Base-by-base conservation (phyloP, 2,888 invertebrate genomes). In the Drosophila cognata region DNA sequence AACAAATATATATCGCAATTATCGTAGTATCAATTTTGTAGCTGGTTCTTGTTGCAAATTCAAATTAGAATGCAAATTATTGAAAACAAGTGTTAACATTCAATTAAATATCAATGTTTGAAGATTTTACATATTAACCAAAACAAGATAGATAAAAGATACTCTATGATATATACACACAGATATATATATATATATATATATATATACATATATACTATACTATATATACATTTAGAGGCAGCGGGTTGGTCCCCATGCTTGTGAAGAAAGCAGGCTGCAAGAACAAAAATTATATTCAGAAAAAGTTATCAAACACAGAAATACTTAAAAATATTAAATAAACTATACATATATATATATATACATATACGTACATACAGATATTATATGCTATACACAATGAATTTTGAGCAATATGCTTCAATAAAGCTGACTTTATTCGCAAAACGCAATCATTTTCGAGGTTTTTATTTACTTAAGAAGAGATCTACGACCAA, bases 401-500 rank as follows among this genome's bases (percentile, higher is more conserved):
- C 35, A 38, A n/a, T 36, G 7, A 51, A 28, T 43, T 53, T 46
- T 33, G 55, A 28, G 46, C 46, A 59, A 55, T 60, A 52, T 71
- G 61, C 59, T 71, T 74, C 29, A 83, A 83, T 83, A 83, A 83
- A 83, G 71, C 77, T 77, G 50, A 77, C 41, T 65, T 64, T 41
- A 60, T 38, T 53, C 46, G 56, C 46, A 57, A 73, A 46, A 18
- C n/a, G 5, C 50, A 21, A 25, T 16, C 16, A 5, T 16, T 36
- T 0, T 21, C 29, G 5, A 28, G 2, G 11, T 10, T 28, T 11
- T 58, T 25, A 18, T 6, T 46, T 16, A 43, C 0, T 21, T 18
- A 10, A 6, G 29, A 43, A 6, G 21, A 6, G 5, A 38, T 16
- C 29, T 29, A n/a, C 3, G 11, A 43, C 2, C 43, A 11, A 2